phyloP scores from a whole-genome alignment of 1,140 invertebrate species.

The Drosophila sp. region DNA sequence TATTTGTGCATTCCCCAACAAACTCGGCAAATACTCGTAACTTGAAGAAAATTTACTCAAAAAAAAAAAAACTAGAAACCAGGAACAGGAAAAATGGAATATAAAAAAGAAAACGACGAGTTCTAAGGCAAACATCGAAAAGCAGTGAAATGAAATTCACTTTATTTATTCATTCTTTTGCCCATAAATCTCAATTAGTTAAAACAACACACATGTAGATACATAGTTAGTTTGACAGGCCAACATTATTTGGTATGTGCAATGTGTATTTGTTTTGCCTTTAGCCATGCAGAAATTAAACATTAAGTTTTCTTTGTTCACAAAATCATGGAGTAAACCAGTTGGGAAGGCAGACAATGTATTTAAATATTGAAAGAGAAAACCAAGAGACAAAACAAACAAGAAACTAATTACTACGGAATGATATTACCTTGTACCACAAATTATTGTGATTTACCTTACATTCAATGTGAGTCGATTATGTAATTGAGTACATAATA shows the following conservation, averaged over 20 bases:
- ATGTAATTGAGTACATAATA: too few species aligned
- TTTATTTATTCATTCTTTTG: slow-evolving; percentile 36
- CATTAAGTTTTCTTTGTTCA: neutral
- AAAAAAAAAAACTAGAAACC: too few species aligned
- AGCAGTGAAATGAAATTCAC: slow-evolving; percentile 40
- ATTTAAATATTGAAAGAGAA: too few species aligned
- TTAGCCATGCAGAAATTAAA: neutral
- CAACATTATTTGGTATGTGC: slow-evolving; percentile 52
- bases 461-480: too few species aligned
- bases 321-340: neutral
- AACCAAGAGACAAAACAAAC: too few species aligned
- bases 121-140: slow-evolving; percentile 3
- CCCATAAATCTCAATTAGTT: slow-evolving; percentile 67
- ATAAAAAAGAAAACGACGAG: slow-evolving; percentile 9
- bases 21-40: slow-evolving; percentile 1
- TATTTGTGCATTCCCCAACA: slow-evolving; percentile 27
- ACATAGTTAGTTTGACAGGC: slow-evolving; percentile 34
- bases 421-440: too few species aligned
- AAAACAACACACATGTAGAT: slow-evolving; percentile 22
- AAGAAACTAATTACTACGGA: too few species aligned
- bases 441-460: too few species aligned
- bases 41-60: slow-evolving; percentile 3
- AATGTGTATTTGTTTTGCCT: slow-evolving; percentile 35
- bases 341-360: too few species aligned
- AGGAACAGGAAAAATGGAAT: neutral